These are phyloP conservation scores for Mus spretus DNA, from an alignment of 2,797 vertebrate genomes.

Conservation along the genomic window DNA sequence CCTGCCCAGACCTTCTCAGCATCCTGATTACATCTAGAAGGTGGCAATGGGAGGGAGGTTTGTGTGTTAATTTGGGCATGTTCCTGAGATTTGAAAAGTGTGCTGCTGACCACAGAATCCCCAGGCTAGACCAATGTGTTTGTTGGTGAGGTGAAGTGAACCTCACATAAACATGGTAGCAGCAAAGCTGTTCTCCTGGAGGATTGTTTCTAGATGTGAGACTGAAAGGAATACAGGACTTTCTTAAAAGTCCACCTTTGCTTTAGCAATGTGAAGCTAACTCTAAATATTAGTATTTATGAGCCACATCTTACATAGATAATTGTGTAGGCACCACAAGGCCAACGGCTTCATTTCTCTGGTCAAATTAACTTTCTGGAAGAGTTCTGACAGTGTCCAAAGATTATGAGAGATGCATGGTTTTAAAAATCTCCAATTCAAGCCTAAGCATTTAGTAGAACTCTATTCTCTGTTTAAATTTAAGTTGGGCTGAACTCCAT, in stretches of 20 bases:
- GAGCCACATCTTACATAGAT: not conserved
- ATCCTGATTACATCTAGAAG: not conserved
- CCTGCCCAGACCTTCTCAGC: not conserved
- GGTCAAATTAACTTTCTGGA: conserved; percentile 33
- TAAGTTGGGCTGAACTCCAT: not conserved
- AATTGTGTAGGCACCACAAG: not conserved
- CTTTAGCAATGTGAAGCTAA: conserved; percentile 17
- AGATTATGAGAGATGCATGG: conserved; percentile 23
- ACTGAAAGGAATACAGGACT: not conserved
- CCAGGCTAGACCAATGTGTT: not conserved
- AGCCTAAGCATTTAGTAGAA: not conserved
- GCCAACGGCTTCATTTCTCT: conserved; percentile 11
- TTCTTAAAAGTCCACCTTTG: not conserved
- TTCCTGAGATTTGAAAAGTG: not conserved
- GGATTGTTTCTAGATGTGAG: not conserved
- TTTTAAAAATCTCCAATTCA: conserved; percentile 1
- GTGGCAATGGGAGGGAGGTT: not conserved
- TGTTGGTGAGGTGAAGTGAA: not conserved
- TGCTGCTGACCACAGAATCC: not conserved
- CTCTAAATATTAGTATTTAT: not conserved
- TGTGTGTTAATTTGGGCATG: not conserved
- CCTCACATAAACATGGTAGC: not conserved
- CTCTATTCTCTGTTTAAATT: conserved; percentile 58
- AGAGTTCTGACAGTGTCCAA: conserved; percentile 34
- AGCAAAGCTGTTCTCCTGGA: not conserved